These are phyloP conservation scores for Coelopa pilipes DNA, from an alignment of 2,888 invertebrate genomes.

Conservation along the genomic window DNA sequence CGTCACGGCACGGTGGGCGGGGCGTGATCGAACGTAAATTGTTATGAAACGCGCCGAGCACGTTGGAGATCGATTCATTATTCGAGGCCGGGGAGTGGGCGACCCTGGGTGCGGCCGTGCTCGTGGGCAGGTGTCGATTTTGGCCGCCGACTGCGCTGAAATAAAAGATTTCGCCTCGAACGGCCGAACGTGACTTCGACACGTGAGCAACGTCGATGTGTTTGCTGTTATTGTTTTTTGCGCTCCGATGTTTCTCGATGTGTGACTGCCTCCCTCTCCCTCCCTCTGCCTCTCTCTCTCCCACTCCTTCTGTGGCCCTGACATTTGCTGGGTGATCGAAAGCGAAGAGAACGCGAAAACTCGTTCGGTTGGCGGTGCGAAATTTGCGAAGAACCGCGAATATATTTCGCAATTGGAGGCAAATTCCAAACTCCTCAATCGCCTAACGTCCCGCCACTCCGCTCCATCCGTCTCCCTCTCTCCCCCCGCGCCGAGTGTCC, in stretches of 20 bases:
- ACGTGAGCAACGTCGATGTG: slow-evolving; percentile 47
- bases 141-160: slow-evolving; percentile 53
- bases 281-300: neutral
- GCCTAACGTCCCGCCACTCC: too few relatives aligned
- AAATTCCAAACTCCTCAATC: too few relatives aligned
- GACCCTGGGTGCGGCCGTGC: neutral
- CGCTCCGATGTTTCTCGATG: slow-evolving; percentile 34
- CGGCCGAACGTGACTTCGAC: slow-evolving; percentile 58
- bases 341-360: too few relatives aligned
- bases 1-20: neutral
- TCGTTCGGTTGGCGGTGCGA: too few relatives aligned
- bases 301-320: neutral
- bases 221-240: slow-evolving; percentile 23
- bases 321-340: neutral
- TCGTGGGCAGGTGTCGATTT: slow-evolving; percentile 2
- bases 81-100: neutral
- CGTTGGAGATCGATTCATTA: slow-evolving; percentile 37
- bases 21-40: slow-evolving; percentile 23
- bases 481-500: too few relatives aligned
- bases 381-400: too few relatives aligned
- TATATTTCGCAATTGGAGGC: too few relatives aligned
- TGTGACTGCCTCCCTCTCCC: too few relatives aligned
- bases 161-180: slow-evolving; percentile 51
- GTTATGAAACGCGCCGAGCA: slow-evolving; percentile 27
- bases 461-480: too few relatives aligned